phyloP scores from a whole-genome alignment of 2,888 invertebrate species.

The Resseliella maxima region DNA sequence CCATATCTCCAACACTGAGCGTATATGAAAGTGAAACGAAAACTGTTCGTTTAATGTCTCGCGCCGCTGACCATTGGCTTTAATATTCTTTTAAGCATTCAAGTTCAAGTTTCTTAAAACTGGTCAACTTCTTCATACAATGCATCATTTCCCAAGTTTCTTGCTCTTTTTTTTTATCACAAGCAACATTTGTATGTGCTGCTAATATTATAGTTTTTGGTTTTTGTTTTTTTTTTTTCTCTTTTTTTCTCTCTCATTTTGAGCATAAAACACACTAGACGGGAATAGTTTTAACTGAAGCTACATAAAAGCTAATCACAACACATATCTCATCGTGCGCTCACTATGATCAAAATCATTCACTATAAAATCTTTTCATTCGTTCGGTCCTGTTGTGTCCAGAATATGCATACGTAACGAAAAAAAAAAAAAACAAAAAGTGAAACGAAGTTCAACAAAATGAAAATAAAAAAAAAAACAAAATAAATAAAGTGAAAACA shows the following conservation, averaged over 20 bases:
- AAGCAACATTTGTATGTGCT: too few species aligned
- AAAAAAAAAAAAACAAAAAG: neutral
- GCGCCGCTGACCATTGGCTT: constrained; percentile 17
- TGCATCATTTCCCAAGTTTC: neutral
- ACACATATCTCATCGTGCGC: neutral
- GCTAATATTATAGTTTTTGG: too few species aligned
- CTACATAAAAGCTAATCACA: constrained; percentile 6
- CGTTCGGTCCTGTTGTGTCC: neutral
- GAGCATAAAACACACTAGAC: constrained; percentile 4
- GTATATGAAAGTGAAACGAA: constrained; percentile 34
- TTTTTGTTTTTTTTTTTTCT: neutral
- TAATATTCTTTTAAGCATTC: neutral
- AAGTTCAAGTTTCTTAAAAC: neutral
- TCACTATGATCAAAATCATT: neutral
- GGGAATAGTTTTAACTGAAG: neutral
- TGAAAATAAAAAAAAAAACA: neutral
- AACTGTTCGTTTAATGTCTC: neutral
- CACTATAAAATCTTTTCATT: neutral
- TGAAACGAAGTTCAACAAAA: neutral
- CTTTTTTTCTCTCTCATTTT: neutral
- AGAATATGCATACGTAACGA: neutral
- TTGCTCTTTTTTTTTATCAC: neutral
- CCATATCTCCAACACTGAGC: neutral
- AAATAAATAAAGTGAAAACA: neutral
- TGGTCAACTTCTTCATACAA: neutral